Percentiles rank a stretch among this genome's conserved stretches.
Conservation (phyloP, 2,113 vertebrate species). For the Carettochelys insculpta region DNA sequence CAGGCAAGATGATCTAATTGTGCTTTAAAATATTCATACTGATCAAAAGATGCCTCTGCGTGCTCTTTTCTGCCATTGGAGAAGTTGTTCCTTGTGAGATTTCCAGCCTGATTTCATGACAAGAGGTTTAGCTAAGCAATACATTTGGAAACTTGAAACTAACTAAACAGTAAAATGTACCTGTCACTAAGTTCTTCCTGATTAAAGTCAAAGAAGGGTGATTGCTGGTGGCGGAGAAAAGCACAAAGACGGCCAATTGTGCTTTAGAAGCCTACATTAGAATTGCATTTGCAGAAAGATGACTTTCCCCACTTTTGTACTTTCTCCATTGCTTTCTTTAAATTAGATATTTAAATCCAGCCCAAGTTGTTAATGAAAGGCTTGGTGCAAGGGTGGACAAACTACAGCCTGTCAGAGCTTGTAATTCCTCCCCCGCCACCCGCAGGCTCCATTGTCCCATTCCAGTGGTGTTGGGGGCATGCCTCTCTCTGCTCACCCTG, state of each 20-base stretch:
- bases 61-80: neutral
- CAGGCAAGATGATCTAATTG: neutral
- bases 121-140: neutral
- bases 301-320: neutral
- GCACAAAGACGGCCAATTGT: neutral
- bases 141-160: neutral
- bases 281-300: neutral
- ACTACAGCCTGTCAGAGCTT: too few relatives aligned
- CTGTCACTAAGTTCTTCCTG: neutral
- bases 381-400: too few relatives aligned
- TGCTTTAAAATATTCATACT: neutral
- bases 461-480: too few relatives aligned
- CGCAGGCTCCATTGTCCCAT: too few relatives aligned
- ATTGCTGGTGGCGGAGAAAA: accelerated
- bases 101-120: neutral
- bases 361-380: neutral
- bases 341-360: neutral
- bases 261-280: neutral
- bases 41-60: neutral
- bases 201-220: neutral
- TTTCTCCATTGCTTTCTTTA: neutral
- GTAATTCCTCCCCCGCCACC: too few relatives aligned
- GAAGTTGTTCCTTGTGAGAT: neutral
- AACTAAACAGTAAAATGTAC: neutral
- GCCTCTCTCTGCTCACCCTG: too few relatives aligned